Evolutionary conservation across 2,113 vertebrate species (phyloP), one percentile per base, ranked within the genome.

Genomic region (Carassius auratus): DNA sequence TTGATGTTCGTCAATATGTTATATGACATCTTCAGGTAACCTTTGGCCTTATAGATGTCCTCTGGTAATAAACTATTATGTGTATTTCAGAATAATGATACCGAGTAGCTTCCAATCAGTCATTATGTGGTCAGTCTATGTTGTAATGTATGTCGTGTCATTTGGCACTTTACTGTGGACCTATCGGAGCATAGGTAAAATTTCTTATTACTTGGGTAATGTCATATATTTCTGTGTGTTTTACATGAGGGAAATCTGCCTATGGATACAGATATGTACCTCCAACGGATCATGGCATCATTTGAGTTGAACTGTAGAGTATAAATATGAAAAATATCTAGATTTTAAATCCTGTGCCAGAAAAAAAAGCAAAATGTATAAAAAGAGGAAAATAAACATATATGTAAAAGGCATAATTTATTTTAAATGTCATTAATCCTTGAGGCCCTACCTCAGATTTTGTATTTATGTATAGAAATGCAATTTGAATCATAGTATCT

Each of bases 381-480:
- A 93, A 50, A 94, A 92, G 3, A 89, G 87, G 88, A 90, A 93
- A 91, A 95, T 94, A 94, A 95, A 94, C 89, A 95, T 95, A 95
- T 95, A 96, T 93, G 95, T 95, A 88, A 95, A 94, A 94, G 95
- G 94, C 91, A 94, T 96, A 95, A 91, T 96, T 97, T 94, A 96
- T 97, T 96, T 95, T 96, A 92, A 93, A 93, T 94, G 90, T 96
- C 95, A 96, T 92, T 96, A 94, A 96, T 96, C 96, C 96, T 97
- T 98, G 98, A 99, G 98, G 97, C 97, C 94, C 97, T 99, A 99
- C 97, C 98, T 99, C 98, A 98, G 90, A 97, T 99, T 99, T 99
- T 99, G 95, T 99, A 99, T 99, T 96, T 96, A 97, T 97, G 96
- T 97, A 96, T 97, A 98, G 92, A 99, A 98, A 99, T 96, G 95